Percentiles rank a stretch among this genome's conserved stretches.
phyloP scores from a whole-genome alignment of 1,140 invertebrate genomes.

The Drosophila ironensis region DNA sequence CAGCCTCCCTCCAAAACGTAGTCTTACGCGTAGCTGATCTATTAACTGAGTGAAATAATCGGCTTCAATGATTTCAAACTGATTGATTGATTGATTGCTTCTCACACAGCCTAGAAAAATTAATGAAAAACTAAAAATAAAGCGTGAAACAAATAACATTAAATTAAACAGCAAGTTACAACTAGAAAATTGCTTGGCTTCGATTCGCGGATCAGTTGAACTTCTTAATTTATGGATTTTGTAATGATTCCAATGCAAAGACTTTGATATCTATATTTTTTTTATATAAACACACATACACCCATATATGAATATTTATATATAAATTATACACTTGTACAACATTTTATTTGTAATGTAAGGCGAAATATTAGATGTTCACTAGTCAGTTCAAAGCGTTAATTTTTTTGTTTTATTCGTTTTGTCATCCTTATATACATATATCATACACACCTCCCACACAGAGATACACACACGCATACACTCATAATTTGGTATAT shows the following conservation, averaged over 20 bases:
- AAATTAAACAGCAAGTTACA: no score
- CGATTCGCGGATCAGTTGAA: constrained; percentile 4
- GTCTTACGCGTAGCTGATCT: constrained; percentile 24
- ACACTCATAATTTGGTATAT: constrained; percentile 50
- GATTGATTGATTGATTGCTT: constrained; percentile 24
- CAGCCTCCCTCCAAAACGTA: constrained; percentile 38
- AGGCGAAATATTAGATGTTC: constrained; percentile 50
- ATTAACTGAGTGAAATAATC: background rate
- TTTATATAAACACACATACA: constrained; percentile 36
- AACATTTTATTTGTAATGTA: constrained; percentile 26
- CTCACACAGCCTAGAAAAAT: background rate
- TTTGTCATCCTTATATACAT: constrained; percentile 43
- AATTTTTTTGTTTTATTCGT: constrained; percentile 26
- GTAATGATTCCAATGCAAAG: constrained; percentile 64
- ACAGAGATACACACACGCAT: constrained; percentile 33
- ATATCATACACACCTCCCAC: constrained; percentile 13
- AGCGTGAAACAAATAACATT: background rate
- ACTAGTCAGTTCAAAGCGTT: constrained; percentile 70
- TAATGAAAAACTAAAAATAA: background rate
- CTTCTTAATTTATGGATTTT: constrained; percentile 21
- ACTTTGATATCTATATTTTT: constrained; percentile 46
- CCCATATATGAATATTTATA: constrained; percentile 27
- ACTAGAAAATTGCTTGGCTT: constrained; percentile 26
- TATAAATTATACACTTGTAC: constrained; percentile 41
- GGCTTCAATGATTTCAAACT: background rate